Evolutionary conservation across 2,113 vertebrate species (phyloP).

Genomic region (Danionella cerebrum): DNA sequence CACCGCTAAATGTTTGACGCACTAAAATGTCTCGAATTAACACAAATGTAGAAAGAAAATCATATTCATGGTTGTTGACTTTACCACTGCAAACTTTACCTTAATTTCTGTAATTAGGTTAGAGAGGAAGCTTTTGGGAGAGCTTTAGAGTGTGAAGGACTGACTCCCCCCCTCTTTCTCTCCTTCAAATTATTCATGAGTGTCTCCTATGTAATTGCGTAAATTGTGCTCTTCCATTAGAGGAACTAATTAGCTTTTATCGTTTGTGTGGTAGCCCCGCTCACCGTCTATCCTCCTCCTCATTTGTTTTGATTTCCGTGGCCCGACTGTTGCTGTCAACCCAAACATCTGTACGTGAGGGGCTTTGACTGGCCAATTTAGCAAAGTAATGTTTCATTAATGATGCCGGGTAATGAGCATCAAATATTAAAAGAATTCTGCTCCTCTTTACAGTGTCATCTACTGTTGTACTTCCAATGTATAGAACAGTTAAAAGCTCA

Average conservation of each 20-base stretch:
- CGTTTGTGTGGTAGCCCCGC: constrained; percentile 46
- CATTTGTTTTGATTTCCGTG: constrained; percentile 27
- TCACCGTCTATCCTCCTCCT: constrained; percentile 5
- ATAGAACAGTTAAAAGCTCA: too few species aligned
- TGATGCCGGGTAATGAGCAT: constrained; percentile 43
- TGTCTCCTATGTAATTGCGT: constrained; percentile 61
- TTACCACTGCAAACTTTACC: neutral
- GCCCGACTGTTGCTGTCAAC: constrained; percentile 39
- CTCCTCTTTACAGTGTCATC: too few species aligned
- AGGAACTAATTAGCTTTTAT: constrained; percentile 65
- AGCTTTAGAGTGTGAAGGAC: constrained; percentile 25
- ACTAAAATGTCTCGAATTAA: too few species aligned
- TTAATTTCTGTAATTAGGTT: neutral
- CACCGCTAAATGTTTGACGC: too few species aligned
- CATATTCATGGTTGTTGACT: neutral
- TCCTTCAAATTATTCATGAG: constrained; percentile 58
- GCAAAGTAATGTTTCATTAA: constrained; percentile 44
- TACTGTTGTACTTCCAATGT: too few species aligned
- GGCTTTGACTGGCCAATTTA: constrained; percentile 29
- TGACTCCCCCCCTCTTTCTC: constrained; percentile 17
- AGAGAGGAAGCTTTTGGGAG: constrained; percentile 23
- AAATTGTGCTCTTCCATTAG: constrained; percentile 63
- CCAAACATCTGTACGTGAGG: constrained; percentile 38
- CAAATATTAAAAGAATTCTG: constrained; percentile 42
- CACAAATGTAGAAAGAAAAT: neutral